phyloP scores from a whole-genome alignment of 2,888 invertebrate genomes.

The Busseola fusca region DNA sequence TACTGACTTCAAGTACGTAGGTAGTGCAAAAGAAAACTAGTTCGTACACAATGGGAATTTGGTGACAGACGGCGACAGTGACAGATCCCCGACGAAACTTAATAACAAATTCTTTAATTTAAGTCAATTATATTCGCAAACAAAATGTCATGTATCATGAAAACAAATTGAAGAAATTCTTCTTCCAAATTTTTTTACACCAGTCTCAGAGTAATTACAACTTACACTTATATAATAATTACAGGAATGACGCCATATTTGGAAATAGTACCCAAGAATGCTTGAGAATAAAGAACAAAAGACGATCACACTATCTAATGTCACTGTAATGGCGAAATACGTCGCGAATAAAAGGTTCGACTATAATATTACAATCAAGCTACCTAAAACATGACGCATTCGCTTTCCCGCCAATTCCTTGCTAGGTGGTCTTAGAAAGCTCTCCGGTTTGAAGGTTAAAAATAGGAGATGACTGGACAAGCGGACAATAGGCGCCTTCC shows the following conservation, averaged over 20 bases:
- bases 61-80: conserved; percentile 44
- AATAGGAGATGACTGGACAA: conserved; percentile 72
- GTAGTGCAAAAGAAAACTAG: conserved; percentile 60
- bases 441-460: conserved; percentile 70
- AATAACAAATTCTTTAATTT: conserved; percentile 23
- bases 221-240: background rate
- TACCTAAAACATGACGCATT: conserved; percentile 26
- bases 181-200: conserved; percentile 5
- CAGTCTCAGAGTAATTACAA: background rate
- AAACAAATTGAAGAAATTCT: conserved; percentile 14
- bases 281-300: conserved; percentile 60
- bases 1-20: conserved; percentile 64
- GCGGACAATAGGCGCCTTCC: conserved; percentile 76
- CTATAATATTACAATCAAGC: conserved; percentile 44
- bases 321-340: conserved; percentile 45
- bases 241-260: background rate
- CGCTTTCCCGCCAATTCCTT: conserved; percentile 36
- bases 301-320: conserved; percentile 56
- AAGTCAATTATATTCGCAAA: conserved; percentile 18
- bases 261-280: conserved; percentile 20
- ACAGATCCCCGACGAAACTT: conserved; percentile 31
- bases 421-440: conserved; percentile 39
- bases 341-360: conserved; percentile 34
- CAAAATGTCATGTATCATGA: background rate
- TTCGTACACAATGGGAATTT: conserved; percentile 55